Evolutionary conservation across 2,797 vertebrate genomes (phyloP).

Genomic region (Urophycis tenuis): DNA sequence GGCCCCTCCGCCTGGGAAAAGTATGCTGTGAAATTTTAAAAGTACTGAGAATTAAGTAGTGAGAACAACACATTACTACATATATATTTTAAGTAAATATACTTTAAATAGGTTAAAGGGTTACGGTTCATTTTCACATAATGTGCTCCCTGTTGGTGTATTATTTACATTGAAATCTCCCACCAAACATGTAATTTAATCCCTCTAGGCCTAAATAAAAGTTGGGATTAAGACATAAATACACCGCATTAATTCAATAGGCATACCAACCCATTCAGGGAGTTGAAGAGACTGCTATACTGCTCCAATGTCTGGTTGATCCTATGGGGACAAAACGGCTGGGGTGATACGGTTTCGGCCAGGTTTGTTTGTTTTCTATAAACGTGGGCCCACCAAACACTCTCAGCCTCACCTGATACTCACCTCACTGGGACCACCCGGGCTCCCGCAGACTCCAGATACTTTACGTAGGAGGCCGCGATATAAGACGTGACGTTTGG

Average conservation of each 20-base stretch:
- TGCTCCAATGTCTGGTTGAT: conserved; percentile 70
- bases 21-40: conserved; percentile 65
- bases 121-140: neutral
- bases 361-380: neutral
- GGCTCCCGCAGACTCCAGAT: conserved; percentile 85
- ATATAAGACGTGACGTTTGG: conserved; percentile 70
- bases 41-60: neutral
- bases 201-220: neutral
- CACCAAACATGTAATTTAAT: neutral
- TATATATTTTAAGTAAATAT: neutral
- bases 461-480: conserved; percentile 90
- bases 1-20: conserved; percentile 81
- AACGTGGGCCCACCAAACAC: conserved; percentile 62
- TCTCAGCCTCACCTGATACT: conserved; percentile 31
- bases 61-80: neutral
- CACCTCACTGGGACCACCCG: conserved; percentile 86
- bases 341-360: neutral
- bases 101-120: neutral
- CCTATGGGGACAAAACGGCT: conserved; percentile 55
- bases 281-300: conserved; percentile 77
- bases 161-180: neutral
- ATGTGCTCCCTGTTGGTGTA: neutral
- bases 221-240: neutral
- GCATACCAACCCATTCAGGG: conserved; percentile 82
- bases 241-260: neutral